A percentile compares a stretch with the other conserved stretches of the same genome.
Evolutionary conservation across 2,888 invertebrate genomes (phyloP).

Genomic region (Ennomos quercinarius): DNA sequence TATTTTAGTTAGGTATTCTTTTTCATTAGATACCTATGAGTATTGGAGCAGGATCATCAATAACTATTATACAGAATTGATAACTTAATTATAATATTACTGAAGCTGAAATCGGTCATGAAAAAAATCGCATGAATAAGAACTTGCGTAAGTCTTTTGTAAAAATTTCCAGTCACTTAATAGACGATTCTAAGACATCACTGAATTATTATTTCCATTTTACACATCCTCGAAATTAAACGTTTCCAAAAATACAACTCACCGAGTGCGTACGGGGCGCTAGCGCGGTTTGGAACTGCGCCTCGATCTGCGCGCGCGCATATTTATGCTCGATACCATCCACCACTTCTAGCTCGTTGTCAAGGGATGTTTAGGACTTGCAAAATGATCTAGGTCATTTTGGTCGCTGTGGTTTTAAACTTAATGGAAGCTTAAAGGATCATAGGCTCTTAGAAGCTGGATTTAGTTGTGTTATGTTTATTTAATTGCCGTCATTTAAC

Average conservation of each 20-base stretch:
- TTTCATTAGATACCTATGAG: too few relatives aligned
- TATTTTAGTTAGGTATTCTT: too few relatives aligned
- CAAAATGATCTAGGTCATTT: constrained; percentile 27
- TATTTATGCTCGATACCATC: constrained; percentile 66
- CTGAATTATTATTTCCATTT: neutral
- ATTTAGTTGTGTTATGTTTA: neutral
- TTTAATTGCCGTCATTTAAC: neutral
- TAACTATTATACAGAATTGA: too few relatives aligned
- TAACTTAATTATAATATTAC: too few relatives aligned
- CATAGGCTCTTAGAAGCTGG: constrained; percentile 8
- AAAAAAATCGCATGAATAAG: too few relatives aligned
- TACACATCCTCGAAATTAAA: constrained; percentile 9
- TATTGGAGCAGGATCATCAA: too few relatives aligned
- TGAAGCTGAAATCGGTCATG: too few relatives aligned
- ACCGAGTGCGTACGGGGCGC: constrained; percentile 78
- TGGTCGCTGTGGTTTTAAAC: constrained; percentile 21
- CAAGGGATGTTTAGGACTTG: constrained; percentile 55
- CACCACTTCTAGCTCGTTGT: constrained; percentile 59
- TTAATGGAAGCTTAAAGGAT: constrained; percentile 20
- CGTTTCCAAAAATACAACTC: constrained; percentile 54
- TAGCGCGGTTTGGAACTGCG: constrained; percentile 73
- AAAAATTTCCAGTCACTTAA: too few relatives aligned
- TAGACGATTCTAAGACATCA: neutral
- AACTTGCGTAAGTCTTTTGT: too few relatives aligned
- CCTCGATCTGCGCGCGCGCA: constrained; percentile 45